Evolutionary conservation across 2,113 vertebrate genomes (phyloP).

Genomic region (Electrona antarctica): DNA sequence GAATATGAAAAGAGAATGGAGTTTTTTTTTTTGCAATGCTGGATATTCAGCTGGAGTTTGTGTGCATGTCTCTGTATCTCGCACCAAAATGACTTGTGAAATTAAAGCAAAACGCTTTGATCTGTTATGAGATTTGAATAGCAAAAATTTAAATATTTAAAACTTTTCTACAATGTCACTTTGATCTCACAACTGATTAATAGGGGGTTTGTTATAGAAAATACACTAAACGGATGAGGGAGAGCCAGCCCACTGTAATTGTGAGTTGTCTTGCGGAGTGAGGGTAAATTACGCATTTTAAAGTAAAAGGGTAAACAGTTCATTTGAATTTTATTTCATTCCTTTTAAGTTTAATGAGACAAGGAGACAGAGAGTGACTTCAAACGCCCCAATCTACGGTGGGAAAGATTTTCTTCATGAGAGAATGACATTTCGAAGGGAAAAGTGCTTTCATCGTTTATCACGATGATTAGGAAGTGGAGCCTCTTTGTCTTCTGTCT

Average conservation of each 20-base stretch:
- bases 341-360: constrained; percentile 80
- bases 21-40: constrained; percentile 69
- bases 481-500: constrained; percentile 65
- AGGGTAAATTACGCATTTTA: constrained; percentile 79
- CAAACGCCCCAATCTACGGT: constrained; percentile 73
- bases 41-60: constrained; percentile 80
- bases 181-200: constrained; percentile 82
- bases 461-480: constrained; percentile 66
- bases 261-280: constrained; percentile 72
- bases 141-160: constrained; percentile 83
- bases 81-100: constrained; percentile 70
- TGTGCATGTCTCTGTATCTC: constrained; percentile 70
- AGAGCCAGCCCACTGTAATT: constrained; percentile 77
- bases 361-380: constrained; percentile 77
- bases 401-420: constrained; percentile 56
- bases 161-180: constrained; percentile 77
- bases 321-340: constrained; percentile 73
- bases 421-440: constrained; percentile 67
- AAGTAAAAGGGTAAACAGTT: constrained; percentile 81
- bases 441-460: constrained; percentile 69
- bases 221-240: constrained; percentile 75
- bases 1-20: constrained; percentile 70
- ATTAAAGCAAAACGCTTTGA: constrained; percentile 82
- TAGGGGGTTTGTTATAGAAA: constrained; percentile 81
- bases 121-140: constrained; percentile 81